phyloP scores from a whole-genome alignment of 2,797 vertebrate genomes.

The Spheniscus humboldti region DNA sequence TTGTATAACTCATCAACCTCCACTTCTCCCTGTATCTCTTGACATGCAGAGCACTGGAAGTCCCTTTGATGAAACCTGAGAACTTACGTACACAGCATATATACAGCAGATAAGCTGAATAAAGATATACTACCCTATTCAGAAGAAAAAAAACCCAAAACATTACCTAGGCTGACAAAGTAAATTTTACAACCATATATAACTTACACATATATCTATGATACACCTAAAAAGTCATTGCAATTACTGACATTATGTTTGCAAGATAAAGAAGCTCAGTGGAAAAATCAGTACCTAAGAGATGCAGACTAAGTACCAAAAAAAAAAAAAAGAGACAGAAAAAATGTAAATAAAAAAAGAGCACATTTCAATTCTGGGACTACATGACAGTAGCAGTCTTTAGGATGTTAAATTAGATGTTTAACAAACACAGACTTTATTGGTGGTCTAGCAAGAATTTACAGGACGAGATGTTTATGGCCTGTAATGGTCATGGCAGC shows the following conservation, averaged over 20 bases:
- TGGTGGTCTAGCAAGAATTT: background rate
- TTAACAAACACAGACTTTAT: background rate
- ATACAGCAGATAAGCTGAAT: background rate
- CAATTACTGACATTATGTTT: background rate
- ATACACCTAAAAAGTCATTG: conserved; percentile 8
- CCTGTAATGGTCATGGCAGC: background rate
- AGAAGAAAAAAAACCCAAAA: background rate
- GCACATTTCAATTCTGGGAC: background rate
- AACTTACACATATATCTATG: background rate
- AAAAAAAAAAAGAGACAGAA: background rate
- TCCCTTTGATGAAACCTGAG: background rate
- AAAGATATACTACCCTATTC: background rate
- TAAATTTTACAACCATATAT: background rate
- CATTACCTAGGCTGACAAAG: background rate
- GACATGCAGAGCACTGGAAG: background rate
- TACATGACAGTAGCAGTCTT: background rate
- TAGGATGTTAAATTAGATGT: background rate
- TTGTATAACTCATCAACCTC: background rate
- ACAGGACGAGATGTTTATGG: background rate
- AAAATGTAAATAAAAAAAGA: background rate
- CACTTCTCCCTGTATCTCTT: background rate
- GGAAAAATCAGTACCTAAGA: background rate
- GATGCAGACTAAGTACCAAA: background rate
- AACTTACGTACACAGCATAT: background rate
- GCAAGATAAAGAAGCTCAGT: background rate